Base-by-base conservation (phyloP, 2,797 vertebrate genomes). In the Gallirallus australis region DNA sequence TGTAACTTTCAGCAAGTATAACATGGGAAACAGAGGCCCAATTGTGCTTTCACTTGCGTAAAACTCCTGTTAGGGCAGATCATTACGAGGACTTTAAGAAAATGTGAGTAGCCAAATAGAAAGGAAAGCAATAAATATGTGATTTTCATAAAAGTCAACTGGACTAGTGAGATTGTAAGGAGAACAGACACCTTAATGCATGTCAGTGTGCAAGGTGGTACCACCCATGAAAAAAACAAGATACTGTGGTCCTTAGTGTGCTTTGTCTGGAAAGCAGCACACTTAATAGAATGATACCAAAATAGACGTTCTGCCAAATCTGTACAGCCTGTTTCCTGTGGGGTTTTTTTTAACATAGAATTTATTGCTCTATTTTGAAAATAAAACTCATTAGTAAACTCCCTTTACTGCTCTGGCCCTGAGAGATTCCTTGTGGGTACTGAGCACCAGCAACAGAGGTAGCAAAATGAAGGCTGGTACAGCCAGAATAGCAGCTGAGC, bases 231-330 rank as follows among this genome's bases (percentile, higher is more conserved):
- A 65, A 90, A 93, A 91, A 90, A 4, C 3, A 79, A 82, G 77
- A 52, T 56, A 70, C 48, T 79, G 48, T 82, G 73, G 80, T 81
- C 59, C 85, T 73, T 59, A 72, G 30, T 16, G n/a, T 16, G 40
- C 72, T 94, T 92, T 89, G 65, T 91, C 89, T 94, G 72, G 59
- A 83, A 86, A 77, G 73, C 23, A 7, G 69, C 39, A 69, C 23
- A 24, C 31, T 83, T 86, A 81, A 86, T 30, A 89, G 75, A 96
- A 66, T 31, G 35, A 91, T 69, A 72, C 59, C 59, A 90, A 91
- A 96, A 94, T 24, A 91, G 82, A 90, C 86, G 72, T 91, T 95
- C 89, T 91, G 86, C 59, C 84, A 92, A 78, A 92, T 79, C 71
- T 91, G 85, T 81, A 76, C 63, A 82, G 85, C 50, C 88, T 88